Evolutionary conservation across 2,888 invertebrate genomes (phyloP).

Genomic region (Allolobophora icterica): DNA sequence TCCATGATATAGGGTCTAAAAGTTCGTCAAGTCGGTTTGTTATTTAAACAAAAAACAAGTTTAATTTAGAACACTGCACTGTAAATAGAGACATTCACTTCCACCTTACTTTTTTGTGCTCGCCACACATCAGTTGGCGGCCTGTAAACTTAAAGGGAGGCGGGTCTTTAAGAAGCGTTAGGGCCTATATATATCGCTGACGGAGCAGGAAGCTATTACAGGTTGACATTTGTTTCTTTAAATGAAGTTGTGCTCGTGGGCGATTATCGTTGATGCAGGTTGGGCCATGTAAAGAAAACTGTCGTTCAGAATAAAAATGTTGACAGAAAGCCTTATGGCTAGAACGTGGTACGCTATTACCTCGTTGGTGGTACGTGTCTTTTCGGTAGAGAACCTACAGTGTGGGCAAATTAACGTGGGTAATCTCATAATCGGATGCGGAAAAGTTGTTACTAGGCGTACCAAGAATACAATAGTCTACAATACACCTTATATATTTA

Average conservation of each 20-base stretch:
- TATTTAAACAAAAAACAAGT: not conserved
- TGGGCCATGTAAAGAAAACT: slow-evolving; percentile 4
- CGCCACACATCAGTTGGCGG: not conserved
- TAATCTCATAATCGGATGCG: not conserved
- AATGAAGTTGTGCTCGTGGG: not conserved
- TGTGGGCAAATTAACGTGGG: not conserved
- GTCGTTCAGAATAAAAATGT: not conserved
- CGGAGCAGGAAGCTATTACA: not conserved
- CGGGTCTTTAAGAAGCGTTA: not conserved
- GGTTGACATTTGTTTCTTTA: slow-evolving; percentile 8
- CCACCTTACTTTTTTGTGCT: not conserved
- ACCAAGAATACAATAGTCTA: too few species aligned
- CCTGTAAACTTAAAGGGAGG: not conserved
- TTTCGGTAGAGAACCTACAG: not conserved
- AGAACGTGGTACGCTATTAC: too few species aligned
- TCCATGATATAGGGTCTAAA: not conserved
- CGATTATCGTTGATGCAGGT: not conserved
- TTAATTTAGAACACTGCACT: not conserved
- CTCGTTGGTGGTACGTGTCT: not conserved
- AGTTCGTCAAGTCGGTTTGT: not conserved
- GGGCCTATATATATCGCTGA: too few species aligned
- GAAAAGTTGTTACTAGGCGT: too few species aligned
- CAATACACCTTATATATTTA: too few species aligned
- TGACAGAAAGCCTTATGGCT: not conserved
- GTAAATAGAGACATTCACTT: not conserved